Percentiles rank a stretch among this genome's conserved stretches.
Conservation (phyloP, 2,888 invertebrate species). For the Eristalis intricaria region DNA sequence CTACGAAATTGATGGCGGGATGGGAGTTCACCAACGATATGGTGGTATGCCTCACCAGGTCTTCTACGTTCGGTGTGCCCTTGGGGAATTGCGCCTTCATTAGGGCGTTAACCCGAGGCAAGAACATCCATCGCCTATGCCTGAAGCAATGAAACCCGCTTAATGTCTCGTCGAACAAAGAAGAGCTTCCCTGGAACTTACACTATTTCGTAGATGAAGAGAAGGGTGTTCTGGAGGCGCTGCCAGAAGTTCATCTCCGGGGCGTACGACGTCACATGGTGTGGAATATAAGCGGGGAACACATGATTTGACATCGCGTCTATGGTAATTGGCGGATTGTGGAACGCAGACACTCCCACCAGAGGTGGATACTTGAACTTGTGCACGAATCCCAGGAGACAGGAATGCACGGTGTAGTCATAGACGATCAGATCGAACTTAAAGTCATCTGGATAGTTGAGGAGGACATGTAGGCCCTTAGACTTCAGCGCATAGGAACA, state of each 20-base stretch:
- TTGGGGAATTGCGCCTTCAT: conserved; percentile 67
- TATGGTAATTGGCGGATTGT: conserved; percentile 72
- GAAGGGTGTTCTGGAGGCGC: conserved; percentile 73
- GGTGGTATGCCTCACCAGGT: conserved; percentile 73
- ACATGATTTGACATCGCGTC: conserved; percentile 75
- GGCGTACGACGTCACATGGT: conserved; percentile 66
- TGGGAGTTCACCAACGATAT: conserved; percentile 78
- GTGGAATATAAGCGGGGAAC: conserved; percentile 75
- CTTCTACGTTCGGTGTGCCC: conserved; percentile 68
- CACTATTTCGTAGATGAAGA: conserved; percentile 73
- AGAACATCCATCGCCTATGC: conserved; percentile 32
- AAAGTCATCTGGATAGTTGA: conserved; percentile 76
- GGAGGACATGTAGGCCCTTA: conserved; percentile 73
- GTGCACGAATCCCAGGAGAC: conserved; percentile 76
- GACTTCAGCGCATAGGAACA: conserved; percentile 61
- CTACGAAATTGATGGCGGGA: conserved; percentile 76
- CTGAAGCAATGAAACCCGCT: not conserved
- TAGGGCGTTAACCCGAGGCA: conserved; percentile 72
- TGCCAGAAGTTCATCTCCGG: conserved; percentile 74
- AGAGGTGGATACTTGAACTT: conserved; percentile 77
- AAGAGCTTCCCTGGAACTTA: conserved; percentile 36
- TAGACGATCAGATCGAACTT: conserved; percentile 77
- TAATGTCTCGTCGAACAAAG: not conserved
- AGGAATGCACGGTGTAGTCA: conserved; percentile 76
- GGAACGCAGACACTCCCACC: conserved; percentile 75